Base-by-base conservation (phyloP, 1,140 invertebrate species). In the Drosophila pruinosa region DNA sequence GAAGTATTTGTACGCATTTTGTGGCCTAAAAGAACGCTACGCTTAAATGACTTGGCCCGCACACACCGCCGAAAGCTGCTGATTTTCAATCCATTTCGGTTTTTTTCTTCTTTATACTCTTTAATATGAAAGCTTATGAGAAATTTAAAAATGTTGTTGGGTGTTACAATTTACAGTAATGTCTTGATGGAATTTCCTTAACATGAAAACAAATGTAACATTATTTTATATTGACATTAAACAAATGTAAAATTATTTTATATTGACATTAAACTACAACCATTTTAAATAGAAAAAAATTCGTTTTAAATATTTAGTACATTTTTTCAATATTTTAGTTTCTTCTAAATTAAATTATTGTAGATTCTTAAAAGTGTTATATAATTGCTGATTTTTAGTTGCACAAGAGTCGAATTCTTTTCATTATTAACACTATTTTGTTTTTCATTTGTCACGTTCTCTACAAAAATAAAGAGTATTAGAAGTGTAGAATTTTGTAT, bases 1-100 rank as follows among this genome's bases (percentile, higher is more conserved):
- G 41, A 61, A 71, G 77, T 79, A 74, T 86, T 85, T 86, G 45
- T 69, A 74, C 77, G 69, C 73, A 59, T 63, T 80, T 85, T 80
- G 81, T 48, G 81, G 81, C 76, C 73, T 69, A 41, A 74, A 78
- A 68, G 78, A 62, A 68, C 68, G 63, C 67, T 68, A 50, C 68
- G 78, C 75, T 45, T 53, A 74, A 77, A 78, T 74, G 68, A 81
- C 71, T 77, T 79, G 61, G 14, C 19, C n/a, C 22, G 17, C 43
- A 53, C 14, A 68, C 63, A 48, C 24, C 15, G 54, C 47, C 28
- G 19, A 57, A 59, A 38, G 34, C 54, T 69, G 19, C 57, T 56
- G 24, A 36, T 24, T 58, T 4, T 36, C 24, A 59, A 47, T 45
- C 6, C n/a, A 7, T 17, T 47, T 50, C 17, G 15, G 21, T 52